Evolutionary conservation across 2,888 invertebrate species (phyloP), one percentile per base, ranked within the genome.

Genomic region (Lagria hirta): DNA sequence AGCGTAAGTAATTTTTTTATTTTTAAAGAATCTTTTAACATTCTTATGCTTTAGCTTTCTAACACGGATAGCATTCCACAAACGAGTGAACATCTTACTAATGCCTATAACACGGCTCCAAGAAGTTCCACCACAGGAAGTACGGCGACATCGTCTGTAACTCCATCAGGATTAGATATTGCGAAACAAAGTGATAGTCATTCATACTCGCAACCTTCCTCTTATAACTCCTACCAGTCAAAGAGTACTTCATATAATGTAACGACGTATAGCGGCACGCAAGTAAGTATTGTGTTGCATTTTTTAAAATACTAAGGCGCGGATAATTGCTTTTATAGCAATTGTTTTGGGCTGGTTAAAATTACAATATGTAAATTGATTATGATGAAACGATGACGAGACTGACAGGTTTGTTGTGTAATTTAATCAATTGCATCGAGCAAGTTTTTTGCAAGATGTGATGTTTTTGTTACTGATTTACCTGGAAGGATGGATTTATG

Each of bases 171-270:
- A 11, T 48, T 69, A 34, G 68, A 69, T n/a, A 44, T 68, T 34
- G 60, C 54, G 41, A 68, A 68, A 49, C 64, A 62, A 65, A 27
- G 70, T 61, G 64, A 76, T 63, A 52, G 57, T 24, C 67, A 66
- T 49, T 59, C 68, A 12, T 73, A 73, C 29, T 72, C 75, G 44
- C 76, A 75, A 54, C 57, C 71, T 43, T 66, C 74, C 1, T 70
- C 65, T 3, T 72, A 69, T 54, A 71, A 65, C 52, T 63, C 71
- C 13, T 71, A 70, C 50, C 71, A 68, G 47, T 55, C 65, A 3
- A 71, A 71, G 53, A 52, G 61, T 5, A 66, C 61, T 37, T 58
- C 62, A 8, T 69, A 68, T 46, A 68, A 62, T 36, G 35, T 66
- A 11, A 57, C 64, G 13, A 60, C 60, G 12, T 71, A 71, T 45